Evolutionary conservation across 2,888 invertebrate species (phyloP).

Genomic region (Theretra japonica): DNA sequence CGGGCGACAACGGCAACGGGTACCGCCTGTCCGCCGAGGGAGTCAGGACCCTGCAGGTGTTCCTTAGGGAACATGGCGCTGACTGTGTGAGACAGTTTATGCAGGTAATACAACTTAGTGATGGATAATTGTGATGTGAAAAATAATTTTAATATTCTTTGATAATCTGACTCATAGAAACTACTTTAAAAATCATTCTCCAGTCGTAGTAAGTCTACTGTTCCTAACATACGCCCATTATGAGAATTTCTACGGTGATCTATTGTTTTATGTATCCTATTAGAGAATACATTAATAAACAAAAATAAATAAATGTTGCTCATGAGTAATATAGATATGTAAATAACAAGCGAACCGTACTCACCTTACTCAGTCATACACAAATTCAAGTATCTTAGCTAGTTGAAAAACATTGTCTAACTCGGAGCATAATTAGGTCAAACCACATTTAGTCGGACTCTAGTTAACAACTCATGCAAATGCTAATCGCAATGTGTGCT

Average conservation of each 20-base stretch:
- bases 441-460: neutral
- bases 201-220: too few relatives aligned
- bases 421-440: neutral
- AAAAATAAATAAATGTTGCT: too few relatives aligned
- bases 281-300: too few relatives aligned
- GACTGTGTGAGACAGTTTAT: constrained; percentile 87
- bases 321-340: too few relatives aligned
- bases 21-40: constrained; percentile 85
- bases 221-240: too few relatives aligned
- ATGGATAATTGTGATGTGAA: neutral
- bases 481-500: neutral
- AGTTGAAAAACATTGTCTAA: neutral
- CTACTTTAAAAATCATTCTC: too few relatives aligned
- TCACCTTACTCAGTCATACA: too few relatives aligned
- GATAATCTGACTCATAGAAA: too few relatives aligned
- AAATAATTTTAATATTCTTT: neutral
- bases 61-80: constrained; percentile 87
- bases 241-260: too few relatives aligned
- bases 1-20: constrained; percentile 81
- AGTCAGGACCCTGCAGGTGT: constrained; percentile 85
- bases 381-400: neutral
- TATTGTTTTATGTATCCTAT: too few relatives aligned
- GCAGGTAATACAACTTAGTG: constrained; percentile 74
- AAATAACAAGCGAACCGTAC: too few relatives aligned
- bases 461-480: constrained; percentile 3